Evolutionary conservation across 1,140 invertebrate species (phyloP), one percentile per base, ranked within the genome.

Genomic region (Papilio polyxenes): DNA sequence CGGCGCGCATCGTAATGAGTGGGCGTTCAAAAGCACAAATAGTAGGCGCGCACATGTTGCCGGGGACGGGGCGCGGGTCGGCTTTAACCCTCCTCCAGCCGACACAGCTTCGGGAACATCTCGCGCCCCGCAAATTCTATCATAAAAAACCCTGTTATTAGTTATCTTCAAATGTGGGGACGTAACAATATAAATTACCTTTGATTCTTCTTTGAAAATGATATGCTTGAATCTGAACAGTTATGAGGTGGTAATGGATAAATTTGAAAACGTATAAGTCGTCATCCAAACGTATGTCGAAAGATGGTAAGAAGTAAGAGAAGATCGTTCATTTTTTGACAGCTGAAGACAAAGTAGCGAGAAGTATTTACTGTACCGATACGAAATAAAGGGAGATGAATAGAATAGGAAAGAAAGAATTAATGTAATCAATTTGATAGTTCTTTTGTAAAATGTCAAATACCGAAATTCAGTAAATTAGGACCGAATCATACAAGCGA

Each of bases 11-110:
- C 83, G 49, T 87, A 89, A 89, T 89, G 82, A 86, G 88, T 88
- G 86, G 89, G 88, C 87, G 89, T 87, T 89, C 85, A 90, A 90
- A 92, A 90, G 90, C 87, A 85, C 91, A 92, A 92, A 91, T 92
- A 86, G 91, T 87, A 90, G 87, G 87, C 83, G 82, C 86, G 88
- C 90, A 91, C 88, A 90, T 90, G 90, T 86, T 86, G 82, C 74
- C 56, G 56, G n/a, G 7, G 59, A 69, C 82, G 40, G 17, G 8
- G 17, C n/a, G 37, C 20, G 76, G 49, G 53, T 31, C 77, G 37
- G 53, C 77, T 65, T 20, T 23, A 31, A 11, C 23, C 65, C 65
- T 37, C 65, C 65, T 31, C 31, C 31, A 0, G 11, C 31, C 65
- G 15, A 6, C 31, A 31, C 40, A 10, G 80, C n/a, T 11, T 3